Evolutionary conservation across 92 coral and sea anemone species (phyloP), one percentile per base, ranked within the genome.

Genomic region (Porites divaricata): DNA sequence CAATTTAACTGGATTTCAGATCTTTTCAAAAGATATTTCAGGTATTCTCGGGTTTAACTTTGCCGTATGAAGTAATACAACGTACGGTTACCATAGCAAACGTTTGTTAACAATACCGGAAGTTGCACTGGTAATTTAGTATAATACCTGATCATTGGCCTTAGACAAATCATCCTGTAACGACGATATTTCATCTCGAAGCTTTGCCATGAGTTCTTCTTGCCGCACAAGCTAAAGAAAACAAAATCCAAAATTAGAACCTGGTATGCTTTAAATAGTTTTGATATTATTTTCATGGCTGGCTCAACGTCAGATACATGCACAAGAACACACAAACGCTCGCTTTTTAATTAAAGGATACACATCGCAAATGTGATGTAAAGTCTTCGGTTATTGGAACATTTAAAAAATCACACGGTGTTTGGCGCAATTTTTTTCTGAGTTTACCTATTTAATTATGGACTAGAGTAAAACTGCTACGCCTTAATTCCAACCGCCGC

Each of bases 191-290:
- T 94, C 95, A 23, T 92, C 95, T 6, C 98, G 91, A 49, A 94
- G 87, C 65, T 84, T 89, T 17, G 89, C 84, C 98, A 94, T 94
- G 35, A 94, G 88, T 71, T 92, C 95, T 71, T 94, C 98, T 71
- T 94, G 98, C 63, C 92, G 95, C 49, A 94, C 98, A 69, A 94
- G 95, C 98, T 94, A 62, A 23, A 72, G 57, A 76, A 62, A 15
- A 54, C 59, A 54, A 2, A 54, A 12, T 54, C 59, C 3, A 8
- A 8, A 54, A 11, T 54, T 54, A 54, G 16, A 10, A 54, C 45
- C 45, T n/a, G 56, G 17, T 15, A 51, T 54, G 3, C 59, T 54
- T 54, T 15, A 13, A 54, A 11, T 15, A 15, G 59, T 54, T 11
- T 54, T 2, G 9, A 54, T 4, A 11, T 11, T 54, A 15, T 11